These are phyloP conservation scores for Poeciliopsis turrubarensis DNA, from an alignment of 2,113 vertebrate genomes.

Conservation along the genomic window DNA sequence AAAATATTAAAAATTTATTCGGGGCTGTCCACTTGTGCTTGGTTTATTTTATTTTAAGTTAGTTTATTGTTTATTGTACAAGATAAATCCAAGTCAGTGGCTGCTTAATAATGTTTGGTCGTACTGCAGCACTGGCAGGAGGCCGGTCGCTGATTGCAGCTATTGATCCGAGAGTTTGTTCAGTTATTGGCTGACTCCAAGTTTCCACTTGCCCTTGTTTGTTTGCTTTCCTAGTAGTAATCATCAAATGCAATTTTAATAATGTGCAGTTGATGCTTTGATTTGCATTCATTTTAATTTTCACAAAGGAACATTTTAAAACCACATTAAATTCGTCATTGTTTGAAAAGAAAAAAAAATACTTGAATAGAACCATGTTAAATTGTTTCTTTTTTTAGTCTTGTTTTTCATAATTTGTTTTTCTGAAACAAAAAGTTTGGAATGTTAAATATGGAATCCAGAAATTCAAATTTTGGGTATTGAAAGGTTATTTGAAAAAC, in stretches of 20 bases:
- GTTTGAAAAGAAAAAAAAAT: background rate
- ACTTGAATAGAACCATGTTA: too few species aligned
- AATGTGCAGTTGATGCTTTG: background rate
- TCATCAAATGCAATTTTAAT: background rate
- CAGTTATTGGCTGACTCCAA: background rate
- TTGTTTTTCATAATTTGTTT: too few species aligned
- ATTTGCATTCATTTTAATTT: background rate
- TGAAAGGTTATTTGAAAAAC: too few species aligned
- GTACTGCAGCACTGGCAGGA: background rate
- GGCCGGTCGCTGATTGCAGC: background rate
- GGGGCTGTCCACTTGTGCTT: background rate
- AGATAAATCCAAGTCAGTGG: background rate
- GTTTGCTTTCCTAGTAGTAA: background rate
- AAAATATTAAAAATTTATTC: too few species aligned
- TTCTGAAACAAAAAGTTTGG: too few species aligned
- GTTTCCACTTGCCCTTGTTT: background rate
- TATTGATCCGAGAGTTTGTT: background rate
- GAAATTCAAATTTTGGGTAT: too few species aligned
- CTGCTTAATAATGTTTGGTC: background rate
- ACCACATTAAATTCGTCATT: background rate
- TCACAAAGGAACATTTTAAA: background rate
- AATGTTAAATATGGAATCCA: too few species aligned
- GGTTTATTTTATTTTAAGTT: background rate
- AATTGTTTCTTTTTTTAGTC: too few species aligned
- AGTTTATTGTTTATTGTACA: background rate